These are phyloP conservation scores for Glyphotaelius pellucidus DNA, from an alignment of 2,888 invertebrate genomes.

Conservation along the genomic window DNA sequence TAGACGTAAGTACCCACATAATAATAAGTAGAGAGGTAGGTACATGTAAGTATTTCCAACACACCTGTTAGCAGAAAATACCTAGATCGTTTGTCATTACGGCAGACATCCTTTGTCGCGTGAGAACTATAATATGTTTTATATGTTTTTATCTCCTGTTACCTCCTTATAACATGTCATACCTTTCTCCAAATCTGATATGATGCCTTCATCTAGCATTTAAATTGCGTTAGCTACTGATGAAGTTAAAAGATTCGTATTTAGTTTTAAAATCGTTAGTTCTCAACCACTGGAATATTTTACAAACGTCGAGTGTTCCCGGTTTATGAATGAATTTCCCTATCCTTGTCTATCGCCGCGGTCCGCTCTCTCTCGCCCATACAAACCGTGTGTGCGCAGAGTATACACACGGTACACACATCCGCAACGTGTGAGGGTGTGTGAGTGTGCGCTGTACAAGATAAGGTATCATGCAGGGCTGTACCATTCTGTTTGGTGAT, in stretches of 20 bases:
- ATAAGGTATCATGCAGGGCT: conserved; percentile 44
- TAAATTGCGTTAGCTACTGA: background rate
- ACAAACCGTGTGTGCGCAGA: background rate
- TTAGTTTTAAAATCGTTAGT: background rate
- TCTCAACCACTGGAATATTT: conserved; percentile 41
- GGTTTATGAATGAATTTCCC: conserved; percentile 62
- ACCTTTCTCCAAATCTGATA: background rate
- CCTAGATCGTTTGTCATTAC: background rate
- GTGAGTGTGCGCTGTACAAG: conserved; percentile 19
- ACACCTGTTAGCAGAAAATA: background rate
- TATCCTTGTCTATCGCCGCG: conserved; percentile 44
- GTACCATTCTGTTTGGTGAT: conserved; percentile 25
- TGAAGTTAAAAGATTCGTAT: background rate
- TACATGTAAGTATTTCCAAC: background rate
- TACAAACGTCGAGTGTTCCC: conserved; percentile 54
- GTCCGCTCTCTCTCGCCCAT: conserved; percentile 49
- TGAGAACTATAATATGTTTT: background rate
- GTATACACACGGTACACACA: background rate
- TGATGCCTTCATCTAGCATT: background rate
- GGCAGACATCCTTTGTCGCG: background rate
- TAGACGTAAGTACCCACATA: background rate
- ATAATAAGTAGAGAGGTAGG: background rate
- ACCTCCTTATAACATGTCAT: background rate
- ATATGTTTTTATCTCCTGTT: background rate
- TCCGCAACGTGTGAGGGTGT: background rate